Conservation (phyloP, 1,140 invertebrate genomes). For the roundworm (Caenorhabditis elegans) region DNA sequence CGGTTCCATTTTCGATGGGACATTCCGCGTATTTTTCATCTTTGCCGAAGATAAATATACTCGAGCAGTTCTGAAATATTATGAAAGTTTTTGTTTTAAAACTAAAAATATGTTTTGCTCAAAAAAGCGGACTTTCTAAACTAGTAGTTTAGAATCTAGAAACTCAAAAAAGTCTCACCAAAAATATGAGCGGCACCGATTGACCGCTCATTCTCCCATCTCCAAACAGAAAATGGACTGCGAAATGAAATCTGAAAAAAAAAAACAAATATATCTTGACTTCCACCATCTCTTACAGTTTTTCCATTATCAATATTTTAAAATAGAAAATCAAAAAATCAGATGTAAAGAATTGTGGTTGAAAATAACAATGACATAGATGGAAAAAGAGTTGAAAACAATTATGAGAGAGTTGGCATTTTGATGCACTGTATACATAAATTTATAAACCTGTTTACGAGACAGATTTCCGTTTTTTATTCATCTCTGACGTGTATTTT, state of each 20-base stretch:
- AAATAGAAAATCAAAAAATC: background rate
- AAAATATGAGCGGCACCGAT: conserved; percentile 7
- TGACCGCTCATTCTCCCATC: conserved; percentile 16
- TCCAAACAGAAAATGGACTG: conserved; percentile 22
- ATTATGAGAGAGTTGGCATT: background rate
- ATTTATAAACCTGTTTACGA: conserved; percentile 17
- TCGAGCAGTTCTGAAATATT: conserved; percentile 31
- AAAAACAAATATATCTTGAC: background rate
- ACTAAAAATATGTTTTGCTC: no score
- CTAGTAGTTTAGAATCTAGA: no score
- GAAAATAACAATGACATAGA: background rate
- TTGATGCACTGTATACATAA: background rate
- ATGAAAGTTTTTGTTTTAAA: no score
- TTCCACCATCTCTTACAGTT: background rate
- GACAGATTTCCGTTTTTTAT: background rate
- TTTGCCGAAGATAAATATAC: background rate
- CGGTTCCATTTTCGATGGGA: background rate
- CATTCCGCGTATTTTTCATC: conserved; percentile 13
- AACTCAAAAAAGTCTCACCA: background rate
- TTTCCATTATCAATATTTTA: background rate
- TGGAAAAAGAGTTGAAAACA: background rate
- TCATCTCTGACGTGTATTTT: background rate
- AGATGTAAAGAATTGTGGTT: background rate
- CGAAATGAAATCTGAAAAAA: conserved; percentile 3
- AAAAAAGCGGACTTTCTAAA: no score